Percentiles rank a stretch among this genome's conserved stretches.
These are phyloP conservation scores for Aleiodes testaceus DNA, from an alignment of 2,888 invertebrate genomes.

Conservation along the genomic window DNA sequence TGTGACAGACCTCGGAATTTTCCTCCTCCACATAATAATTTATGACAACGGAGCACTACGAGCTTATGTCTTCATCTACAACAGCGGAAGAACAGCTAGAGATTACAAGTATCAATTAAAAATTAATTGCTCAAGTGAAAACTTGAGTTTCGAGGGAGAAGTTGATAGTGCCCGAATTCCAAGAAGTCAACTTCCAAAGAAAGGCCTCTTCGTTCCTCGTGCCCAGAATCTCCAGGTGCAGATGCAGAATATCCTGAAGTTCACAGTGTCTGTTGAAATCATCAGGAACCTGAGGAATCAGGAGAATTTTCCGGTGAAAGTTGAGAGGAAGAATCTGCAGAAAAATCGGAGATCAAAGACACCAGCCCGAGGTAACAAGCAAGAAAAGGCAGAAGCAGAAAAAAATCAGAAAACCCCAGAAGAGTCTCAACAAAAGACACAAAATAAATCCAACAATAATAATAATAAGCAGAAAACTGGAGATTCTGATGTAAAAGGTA, in stretches of 20 bases:
- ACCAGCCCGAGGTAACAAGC: background rate
- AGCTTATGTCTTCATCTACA: conserved; percentile 7
- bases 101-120: conserved; percentile 2
- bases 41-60: conserved; percentile 19
- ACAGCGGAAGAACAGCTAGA: background rate
- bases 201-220: background rate
- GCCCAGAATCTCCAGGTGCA: conserved; percentile 3
- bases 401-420: background rate
- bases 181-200: background rate
- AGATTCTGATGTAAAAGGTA: background rate
- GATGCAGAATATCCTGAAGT: background rate
- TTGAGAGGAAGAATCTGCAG: too few species aligned
- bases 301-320: too few species aligned
- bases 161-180: conserved; percentile 6
- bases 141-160: conserved; percentile 1
- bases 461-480: background rate
- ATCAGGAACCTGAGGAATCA: too few species aligned
- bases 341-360: too few species aligned
- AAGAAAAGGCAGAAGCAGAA: background rate
- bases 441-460: background rate
- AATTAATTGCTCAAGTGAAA: background rate
- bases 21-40: background rate
- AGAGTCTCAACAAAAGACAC: background rate
- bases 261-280: background rate
- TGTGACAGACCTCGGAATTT: background rate